Conservation (phyloP, 2,113 vertebrate species). For the Ctenomys sociabilis region DNA sequence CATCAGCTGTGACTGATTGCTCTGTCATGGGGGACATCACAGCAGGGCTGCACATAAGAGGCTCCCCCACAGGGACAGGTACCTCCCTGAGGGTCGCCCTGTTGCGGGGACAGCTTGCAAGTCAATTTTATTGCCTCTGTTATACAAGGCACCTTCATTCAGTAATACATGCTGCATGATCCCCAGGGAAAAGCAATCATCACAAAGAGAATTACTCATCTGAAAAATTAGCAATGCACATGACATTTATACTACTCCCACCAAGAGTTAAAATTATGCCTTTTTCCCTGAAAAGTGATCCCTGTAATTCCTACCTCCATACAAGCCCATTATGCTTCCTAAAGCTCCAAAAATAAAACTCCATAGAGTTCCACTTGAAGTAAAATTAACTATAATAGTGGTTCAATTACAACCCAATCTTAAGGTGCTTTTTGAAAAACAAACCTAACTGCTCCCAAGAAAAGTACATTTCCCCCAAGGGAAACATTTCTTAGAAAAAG, state of each 20-base stretch:
- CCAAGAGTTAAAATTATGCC: conserved; percentile 62
- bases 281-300: conserved; percentile 38
- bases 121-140: neutral
- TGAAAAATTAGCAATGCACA: conserved; percentile 6
- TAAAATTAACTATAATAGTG: neutral
- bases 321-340: conserved; percentile 33
- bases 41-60: neutral
- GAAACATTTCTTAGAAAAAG: conserved; percentile 2
- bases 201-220: conserved; percentile 69
- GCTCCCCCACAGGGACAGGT: accelerated
- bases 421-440: conserved; percentile 4
- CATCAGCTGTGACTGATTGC: neutral
- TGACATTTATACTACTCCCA: conserved; percentile 71
- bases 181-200: conserved; percentile 33
- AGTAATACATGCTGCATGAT: neutral
- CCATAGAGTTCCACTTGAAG: neutral
- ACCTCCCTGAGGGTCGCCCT: neutral
- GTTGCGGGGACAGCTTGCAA: neutral
- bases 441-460: conserved; percentile 8
- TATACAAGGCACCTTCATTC: neutral
- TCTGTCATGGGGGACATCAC: neutral
- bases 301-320: conserved; percentile 15
- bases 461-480: neutral
- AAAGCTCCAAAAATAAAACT: conserved; percentile 56
- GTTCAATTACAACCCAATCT: conserved; percentile 20